Base-by-base conservation (phyloP, 2,888 invertebrate genomes). In the Galerucella pusilla region DNA sequence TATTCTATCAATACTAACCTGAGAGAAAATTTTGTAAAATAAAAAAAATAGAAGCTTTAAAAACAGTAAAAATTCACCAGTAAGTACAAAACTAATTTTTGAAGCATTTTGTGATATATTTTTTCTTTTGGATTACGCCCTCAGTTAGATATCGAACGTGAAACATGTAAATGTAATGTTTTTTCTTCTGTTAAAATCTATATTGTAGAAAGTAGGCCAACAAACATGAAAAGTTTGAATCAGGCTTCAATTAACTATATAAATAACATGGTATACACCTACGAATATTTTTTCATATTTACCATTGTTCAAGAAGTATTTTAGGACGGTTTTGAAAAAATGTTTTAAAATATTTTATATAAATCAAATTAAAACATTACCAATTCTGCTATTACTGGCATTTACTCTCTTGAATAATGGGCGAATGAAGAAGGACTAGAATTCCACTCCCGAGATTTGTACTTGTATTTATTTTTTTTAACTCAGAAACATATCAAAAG, bases 391-490 rank as follows among this genome's bases (percentile, higher is more conserved):
- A 87, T 87, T 87, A 87, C 86, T 87, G 86, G 86, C 85, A 85
- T 84, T 83, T 82, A 85, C 85, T 86, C 84, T 85, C 85, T 82
- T 83, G 84, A 82, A 77, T 80, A 84, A 84, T 82, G 83, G 83
- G 82, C 82, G 84, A 85, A 85, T 83, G 84, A 84, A 81, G 84
- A 84, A 81, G 81, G 87, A 87, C 87, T 87, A 87, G 87, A 87
- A 82, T 83, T 81, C 78, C 81, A 82, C 85, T 85, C 85, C 85
- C 86, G 84, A 84, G 73, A 46, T 57, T 57, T 20, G 16, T 42
- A 42, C 7, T 7, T 57, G 57, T 16, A 16, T 10, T 10, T n/a
- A 57, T 7, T 57, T 57, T 16, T 16, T 16, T 7, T 20, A 57
- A 57, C 11, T 16, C 57, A 57, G 57, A 57, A 57, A 20, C 2